Base-by-base conservation (phyloP, 2,888 invertebrate genomes). In the Leucozona laternaria region DNA sequence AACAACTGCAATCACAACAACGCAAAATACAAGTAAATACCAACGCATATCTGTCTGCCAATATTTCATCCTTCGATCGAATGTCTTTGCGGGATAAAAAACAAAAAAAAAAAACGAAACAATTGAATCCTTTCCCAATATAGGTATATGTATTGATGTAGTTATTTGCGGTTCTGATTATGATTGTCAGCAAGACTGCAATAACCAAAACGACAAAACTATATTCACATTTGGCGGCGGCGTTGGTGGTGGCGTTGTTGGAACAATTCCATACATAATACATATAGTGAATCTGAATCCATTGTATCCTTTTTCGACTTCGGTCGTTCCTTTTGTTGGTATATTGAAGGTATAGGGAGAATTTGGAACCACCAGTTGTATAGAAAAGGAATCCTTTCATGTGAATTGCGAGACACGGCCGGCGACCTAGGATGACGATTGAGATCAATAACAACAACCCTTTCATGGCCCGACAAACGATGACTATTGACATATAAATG, bases 131-230 rank as follows among this genome's bases (percentile, higher is more conserved):
- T 81, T 85, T 84, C 1, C 60, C 58, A 31, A 48, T 53, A 28
- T 15, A n/a, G 28, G 6, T 4, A 28, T 28, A 28, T 31, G 31
- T 1, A 31, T 28, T 1, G 2, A 31, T 31, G 31, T 53, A 25
- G n/a, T n/a, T 81, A 77, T 86, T 82, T 86, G 86, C 78, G 86
- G 86, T 86, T 86, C 71, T 86, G 86, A 85, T 85, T 80, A 45
- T 45, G 45, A 68, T 68, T 53, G 31, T 77, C 81, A 82, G 62
- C 37, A 43, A 58, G 34, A 68, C 31, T 40, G 55, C n/a, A 28
- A 55, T 2, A 8, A 55, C 13, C 31, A 31, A 4, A 55, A 31
- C 11, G 48, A 45, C 43, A 62, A 43, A 50, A 70, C 28, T 43
- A 20, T 28, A 45, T 25, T 28, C 53, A 43, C 55, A 76, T 43